A percentile compares a stretch with the other conserved stretches of the same genome.
phyloP scores from a whole-genome alignment of 2,888 invertebrate genomes.

The Callosobruchus maculatus region DNA sequence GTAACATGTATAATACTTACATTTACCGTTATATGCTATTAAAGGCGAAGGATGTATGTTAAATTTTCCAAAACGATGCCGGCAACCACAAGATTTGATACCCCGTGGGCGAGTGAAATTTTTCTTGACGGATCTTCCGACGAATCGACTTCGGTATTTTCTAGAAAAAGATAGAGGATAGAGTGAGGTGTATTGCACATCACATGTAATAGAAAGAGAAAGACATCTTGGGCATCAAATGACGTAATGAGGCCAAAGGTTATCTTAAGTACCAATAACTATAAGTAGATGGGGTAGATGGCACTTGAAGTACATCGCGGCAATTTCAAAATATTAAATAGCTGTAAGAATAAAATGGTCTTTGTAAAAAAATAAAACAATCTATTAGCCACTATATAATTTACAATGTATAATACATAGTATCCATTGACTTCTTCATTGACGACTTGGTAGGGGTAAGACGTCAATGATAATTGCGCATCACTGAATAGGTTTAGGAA shows the following conservation, averaged over 20 bases:
- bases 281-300: neutral
- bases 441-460: too few species aligned
- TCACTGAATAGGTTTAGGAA: too few species aligned
- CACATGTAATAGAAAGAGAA: neutral
- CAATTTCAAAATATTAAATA: neutral
- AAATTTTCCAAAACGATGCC: neutral
- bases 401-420: too few species aligned
- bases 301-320: neutral
- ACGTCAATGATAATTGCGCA: too few species aligned
- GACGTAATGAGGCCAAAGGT: neutral
- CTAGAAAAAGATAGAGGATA: neutral
- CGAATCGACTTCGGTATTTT: neutral
- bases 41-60: neutral
- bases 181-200: neutral
- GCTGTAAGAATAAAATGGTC: neutral
- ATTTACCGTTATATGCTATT: neutral
- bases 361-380: neutral
- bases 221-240: neutral
- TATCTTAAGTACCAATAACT: neutral
- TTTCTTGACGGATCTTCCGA: neutral
- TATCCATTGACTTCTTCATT: too few species aligned
- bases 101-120: neutral
- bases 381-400: neutral
- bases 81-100: neutral
- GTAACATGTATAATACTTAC: neutral